Conservation (phyloP, 2,797 vertebrate genomes). For the Graptemys geographica region DNA sequence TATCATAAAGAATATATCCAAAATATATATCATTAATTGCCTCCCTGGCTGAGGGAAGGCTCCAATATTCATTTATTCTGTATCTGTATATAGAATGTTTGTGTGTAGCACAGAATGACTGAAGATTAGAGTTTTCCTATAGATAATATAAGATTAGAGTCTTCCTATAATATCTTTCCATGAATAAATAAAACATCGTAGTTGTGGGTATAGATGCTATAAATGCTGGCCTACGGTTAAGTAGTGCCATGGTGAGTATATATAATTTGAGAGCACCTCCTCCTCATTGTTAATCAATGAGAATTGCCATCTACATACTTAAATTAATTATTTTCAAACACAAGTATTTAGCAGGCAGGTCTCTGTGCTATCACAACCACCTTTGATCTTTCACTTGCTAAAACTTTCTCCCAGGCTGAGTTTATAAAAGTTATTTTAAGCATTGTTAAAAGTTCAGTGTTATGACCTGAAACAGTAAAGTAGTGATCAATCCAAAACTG, state of each 20-base stretch:
- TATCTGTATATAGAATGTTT: not conserved
- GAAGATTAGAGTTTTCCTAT: not conserved
- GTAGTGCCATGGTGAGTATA: not conserved
- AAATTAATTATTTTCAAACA: conserved; percentile 46
- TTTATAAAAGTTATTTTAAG: conserved; percentile 53
- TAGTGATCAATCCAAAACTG: conserved; percentile 35
- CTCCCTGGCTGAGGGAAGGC: not conserved
- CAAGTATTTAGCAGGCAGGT: conserved; percentile 45
- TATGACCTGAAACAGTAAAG: conserved; percentile 54
- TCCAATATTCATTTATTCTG: not conserved
- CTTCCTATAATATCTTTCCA: not conserved
- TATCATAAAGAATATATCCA: not conserved
- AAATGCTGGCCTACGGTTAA: not conserved
- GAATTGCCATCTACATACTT: not conserved
- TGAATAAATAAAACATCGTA: not conserved
- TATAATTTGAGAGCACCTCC: not conserved
- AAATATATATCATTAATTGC: not conserved
- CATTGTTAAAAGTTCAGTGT: not conserved
- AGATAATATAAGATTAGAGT: too few species aligned
- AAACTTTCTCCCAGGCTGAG: conserved; percentile 36
- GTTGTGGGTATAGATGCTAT: not conserved
- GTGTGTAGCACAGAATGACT: not conserved
- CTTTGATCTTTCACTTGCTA: conserved; percentile 58
- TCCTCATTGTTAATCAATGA: not conserved
- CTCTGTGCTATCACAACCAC: not conserved